Percentiles rank a stretch among this genome's conserved stretches.
Conservation (phyloP, 2,888 invertebrate species). For the Xanthia icteritia region DNA sequence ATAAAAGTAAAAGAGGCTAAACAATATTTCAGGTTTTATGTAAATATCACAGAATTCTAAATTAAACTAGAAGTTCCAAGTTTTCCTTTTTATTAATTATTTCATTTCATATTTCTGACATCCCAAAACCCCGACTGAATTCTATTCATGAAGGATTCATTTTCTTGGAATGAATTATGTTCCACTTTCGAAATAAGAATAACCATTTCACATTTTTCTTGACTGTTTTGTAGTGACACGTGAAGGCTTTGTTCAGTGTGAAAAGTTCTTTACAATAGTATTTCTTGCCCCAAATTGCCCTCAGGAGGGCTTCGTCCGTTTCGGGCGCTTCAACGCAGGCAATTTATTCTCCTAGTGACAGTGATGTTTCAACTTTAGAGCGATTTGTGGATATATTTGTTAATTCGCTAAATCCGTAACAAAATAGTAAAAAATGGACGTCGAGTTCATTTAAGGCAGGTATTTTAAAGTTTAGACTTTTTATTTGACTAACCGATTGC, state of each 20-base stretch:
- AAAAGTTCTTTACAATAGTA: slow-evolving; percentile 52
- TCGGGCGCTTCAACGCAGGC: slow-evolving; percentile 49
- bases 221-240: slow-evolving; percentile 28
- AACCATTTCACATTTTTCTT: slow-evolving; percentile 31
- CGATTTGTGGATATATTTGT: slow-evolving; percentile 53
- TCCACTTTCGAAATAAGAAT: slow-evolving; percentile 3
- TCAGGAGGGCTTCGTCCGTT: slow-evolving; percentile 51
- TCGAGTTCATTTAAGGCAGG: slow-evolving; percentile 2
- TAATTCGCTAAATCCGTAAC: slow-evolving; percentile 46
- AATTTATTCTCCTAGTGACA: slow-evolving; percentile 62
- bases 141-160: slow-evolving; percentile 13
- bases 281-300: slow-evolving; percentile 51
- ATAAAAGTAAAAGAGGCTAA: neutral
- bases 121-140: slow-evolving; percentile 5
- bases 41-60: slow-evolving; percentile 4
- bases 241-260: slow-evolving; percentile 36
- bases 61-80: slow-evolving; percentile 22
- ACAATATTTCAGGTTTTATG: neutral
- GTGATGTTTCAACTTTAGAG: slow-evolving; percentile 61
- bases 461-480: neutral
- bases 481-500: neutral
- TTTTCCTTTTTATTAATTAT: slow-evolving; percentile 21
- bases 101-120: slow-evolving; percentile 31
- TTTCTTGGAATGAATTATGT: slow-evolving; percentile 23
- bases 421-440: slow-evolving; percentile 31